Evolutionary conservation across 2,888 invertebrate genomes (phyloP).

Genomic region (Rapana venosa): DNA sequence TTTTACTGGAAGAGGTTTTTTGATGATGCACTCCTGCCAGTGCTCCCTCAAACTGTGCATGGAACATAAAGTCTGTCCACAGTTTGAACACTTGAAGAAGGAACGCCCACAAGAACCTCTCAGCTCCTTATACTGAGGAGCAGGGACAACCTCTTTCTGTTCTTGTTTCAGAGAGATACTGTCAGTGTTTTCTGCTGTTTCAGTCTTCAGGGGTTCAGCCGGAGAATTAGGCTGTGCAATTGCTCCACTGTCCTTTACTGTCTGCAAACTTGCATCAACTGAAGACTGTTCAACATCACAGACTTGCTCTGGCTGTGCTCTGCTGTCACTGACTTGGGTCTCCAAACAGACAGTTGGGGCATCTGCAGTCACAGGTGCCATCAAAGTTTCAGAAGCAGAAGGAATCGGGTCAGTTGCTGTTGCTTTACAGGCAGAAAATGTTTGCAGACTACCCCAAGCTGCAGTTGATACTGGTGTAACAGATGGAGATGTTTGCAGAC

Average conservation of each 20-base stretch:
- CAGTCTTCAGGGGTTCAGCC: background rate
- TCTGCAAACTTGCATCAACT: background rate
- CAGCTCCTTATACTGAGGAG: constrained; percentile 49
- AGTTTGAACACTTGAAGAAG: constrained; percentile 50
- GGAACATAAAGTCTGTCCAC: constrained; percentile 54
- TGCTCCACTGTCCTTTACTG: background rate
- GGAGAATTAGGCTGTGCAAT: background rate
- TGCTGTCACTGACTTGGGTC: too few species aligned
- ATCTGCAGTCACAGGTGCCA: background rate
- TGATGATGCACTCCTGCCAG: constrained; percentile 49
- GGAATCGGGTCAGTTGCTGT: background rate
- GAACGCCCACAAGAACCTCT: constrained; percentile 52
- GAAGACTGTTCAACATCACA: background rate
- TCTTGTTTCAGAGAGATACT: background rate
- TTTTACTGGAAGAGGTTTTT: constrained; percentile 25
- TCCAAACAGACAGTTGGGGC: background rate
- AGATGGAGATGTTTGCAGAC: background rate
- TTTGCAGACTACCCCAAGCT: background rate
- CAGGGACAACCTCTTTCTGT: constrained; percentile 27
- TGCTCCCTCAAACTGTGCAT: constrained; percentile 49
- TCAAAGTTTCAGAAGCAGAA: background rate
- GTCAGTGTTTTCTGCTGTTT: background rate
- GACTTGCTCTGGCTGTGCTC: background rate
- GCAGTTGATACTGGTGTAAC: background rate
- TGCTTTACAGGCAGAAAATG: background rate